Conservation (phyloP, 1,140 invertebrate species). For the honey bee (Apis mellifera) region DNA sequence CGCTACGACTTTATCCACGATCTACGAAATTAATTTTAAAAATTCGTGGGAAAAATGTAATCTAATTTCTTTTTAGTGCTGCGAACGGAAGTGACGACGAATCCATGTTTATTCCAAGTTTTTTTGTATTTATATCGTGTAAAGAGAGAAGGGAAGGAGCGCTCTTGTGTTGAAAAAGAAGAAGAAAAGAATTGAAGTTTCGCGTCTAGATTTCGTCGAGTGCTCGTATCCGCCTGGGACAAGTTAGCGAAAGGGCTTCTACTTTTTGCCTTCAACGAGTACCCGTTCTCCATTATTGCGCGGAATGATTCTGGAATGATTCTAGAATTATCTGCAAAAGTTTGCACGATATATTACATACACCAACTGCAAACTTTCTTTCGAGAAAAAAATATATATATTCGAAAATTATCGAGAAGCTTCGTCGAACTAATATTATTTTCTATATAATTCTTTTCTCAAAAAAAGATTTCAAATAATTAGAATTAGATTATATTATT, state of each 20-base stretch:
- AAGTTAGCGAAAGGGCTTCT: conserved; percentile 34
- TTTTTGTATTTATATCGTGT: conserved; percentile 10
- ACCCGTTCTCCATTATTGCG: not conserved
- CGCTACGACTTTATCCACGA: conserved; percentile 19
- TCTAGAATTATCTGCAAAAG: not conserved
- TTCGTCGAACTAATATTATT: too few species aligned
- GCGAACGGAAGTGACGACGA: conserved; percentile 12
- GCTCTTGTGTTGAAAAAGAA: not conserved
- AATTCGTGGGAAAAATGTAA: conserved; percentile 25
- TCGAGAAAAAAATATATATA: too few species aligned
- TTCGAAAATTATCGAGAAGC: too few species aligned
- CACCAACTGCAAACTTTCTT: too few species aligned
- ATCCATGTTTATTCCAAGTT: not conserved
- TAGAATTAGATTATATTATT: too few species aligned
- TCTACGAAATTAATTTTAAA: conserved; percentile 51
- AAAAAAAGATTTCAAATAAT: too few species aligned
- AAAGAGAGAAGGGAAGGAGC: not conserved
- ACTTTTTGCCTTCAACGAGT: conserved; percentile 37
- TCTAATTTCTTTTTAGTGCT: conserved; percentile 35
- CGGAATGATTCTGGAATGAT: not conserved
- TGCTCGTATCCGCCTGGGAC: conserved; percentile 39
- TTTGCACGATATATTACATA: too few species aligned
- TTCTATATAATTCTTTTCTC: too few species aligned
- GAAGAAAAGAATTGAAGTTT: conserved; percentile 31
- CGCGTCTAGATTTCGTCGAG: conserved; percentile 36